These are phyloP conservation scores for Garrulus glandarius DNA, from an alignment of 2,797 vertebrate genomes.

Conservation along the genomic window DNA sequence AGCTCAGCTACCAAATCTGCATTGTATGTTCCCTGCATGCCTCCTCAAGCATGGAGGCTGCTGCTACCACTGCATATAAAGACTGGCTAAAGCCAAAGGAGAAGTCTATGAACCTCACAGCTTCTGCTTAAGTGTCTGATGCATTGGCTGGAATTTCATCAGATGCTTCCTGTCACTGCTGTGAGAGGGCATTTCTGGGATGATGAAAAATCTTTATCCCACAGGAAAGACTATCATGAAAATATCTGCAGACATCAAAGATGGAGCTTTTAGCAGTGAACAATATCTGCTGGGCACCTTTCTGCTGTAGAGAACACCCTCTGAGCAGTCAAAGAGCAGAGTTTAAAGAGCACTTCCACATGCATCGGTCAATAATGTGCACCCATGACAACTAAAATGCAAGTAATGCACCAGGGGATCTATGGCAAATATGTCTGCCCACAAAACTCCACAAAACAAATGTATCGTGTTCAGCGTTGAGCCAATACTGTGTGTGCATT, in stretches of 20 bases:
- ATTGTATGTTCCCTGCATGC: not conserved
- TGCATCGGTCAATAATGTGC: not conserved
- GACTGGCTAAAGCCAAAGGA: not conserved
- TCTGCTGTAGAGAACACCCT: not conserved
- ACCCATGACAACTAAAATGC: not conserved
- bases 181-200: not conserved
- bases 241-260: not conserved
- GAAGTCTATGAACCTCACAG: not conserved
- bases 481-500: not conserved
- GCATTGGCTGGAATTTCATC: not conserved
- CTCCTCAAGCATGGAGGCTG: not conserved
- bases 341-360: not conserved
- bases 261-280: not conserved
- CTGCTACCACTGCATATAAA: not conserved
- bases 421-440: not conserved
- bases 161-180: not conserved
- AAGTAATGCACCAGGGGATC: not conserved
- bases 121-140: not conserved
- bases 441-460: not conserved
- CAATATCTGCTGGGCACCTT: not conserved
- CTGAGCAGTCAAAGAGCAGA: not conserved
- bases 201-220: not conserved
- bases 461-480: fast-evolving
- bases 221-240: not conserved
- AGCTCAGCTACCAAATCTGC: not conserved